These are phyloP conservation scores for Tinamus guttatus DNA, from an alignment of 2,113 vertebrate species.

Conservation along the genomic window DNA sequence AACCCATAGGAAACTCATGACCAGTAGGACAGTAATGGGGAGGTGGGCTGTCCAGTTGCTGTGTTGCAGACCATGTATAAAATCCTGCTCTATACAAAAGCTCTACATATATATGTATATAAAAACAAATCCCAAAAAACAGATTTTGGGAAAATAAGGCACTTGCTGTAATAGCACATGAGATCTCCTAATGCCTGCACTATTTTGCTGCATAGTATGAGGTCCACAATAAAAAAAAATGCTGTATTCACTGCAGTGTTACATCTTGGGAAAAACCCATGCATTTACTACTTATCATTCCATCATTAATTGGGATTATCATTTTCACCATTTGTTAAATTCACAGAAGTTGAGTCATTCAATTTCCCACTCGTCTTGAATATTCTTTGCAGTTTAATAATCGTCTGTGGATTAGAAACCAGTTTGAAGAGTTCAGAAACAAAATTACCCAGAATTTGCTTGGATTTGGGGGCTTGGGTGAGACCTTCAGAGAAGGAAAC, in stretches of 20 bases:
- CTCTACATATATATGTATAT: background rate
- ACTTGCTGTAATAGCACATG: too few species aligned
- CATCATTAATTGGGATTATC: background rate
- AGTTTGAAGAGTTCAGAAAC: background rate
- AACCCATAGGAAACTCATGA: rapidly evolving
- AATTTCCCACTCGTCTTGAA: background rate
- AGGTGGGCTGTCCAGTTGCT: background rate
- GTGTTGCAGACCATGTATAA: background rate
- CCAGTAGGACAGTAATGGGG: rapidly evolving
- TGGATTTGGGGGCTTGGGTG: background rate
- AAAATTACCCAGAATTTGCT: background rate
- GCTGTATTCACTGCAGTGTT: background rate
- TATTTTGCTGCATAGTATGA: background rate
- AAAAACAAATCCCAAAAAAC: background rate
- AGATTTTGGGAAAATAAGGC: background rate
- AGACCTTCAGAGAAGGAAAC: background rate
- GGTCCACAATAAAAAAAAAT: background rate
- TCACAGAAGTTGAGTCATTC: background rate
- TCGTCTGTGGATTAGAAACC: background rate
- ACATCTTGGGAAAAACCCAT: background rate
- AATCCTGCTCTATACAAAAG: background rate
- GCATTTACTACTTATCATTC: background rate
- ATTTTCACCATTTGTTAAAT: background rate
- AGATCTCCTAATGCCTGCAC: background rate
- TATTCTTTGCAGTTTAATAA: background rate